Base-by-base conservation (phyloP, 64 coral and sea anemone genomes). In the Astreopora myriophthalma region DNA sequence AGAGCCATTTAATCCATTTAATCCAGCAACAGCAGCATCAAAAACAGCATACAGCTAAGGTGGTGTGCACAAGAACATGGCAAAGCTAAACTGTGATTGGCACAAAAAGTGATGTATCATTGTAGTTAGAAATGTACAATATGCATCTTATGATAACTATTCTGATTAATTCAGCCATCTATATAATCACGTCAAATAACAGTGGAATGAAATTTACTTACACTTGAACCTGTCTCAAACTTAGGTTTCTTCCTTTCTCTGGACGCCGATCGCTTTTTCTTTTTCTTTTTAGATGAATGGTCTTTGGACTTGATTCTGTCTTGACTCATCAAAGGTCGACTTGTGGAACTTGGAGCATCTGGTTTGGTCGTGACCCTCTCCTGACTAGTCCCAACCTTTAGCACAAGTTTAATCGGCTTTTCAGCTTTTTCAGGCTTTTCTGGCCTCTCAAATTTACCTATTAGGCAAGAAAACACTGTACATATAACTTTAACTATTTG, bases 281-380 rank as follows among this genome's bases (percentile, higher is more conserved):
- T 96, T 34, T 96, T 96, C 80, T 96, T 96, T 74, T 94, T 90
- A 22, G 93, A 94, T 25, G 91, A 93, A 40, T 96, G 95, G 9
- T 96, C 95, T 63, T 96, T 96, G 8, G 25, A 62, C 26, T 94
- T 96, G 0, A 66, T 87, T 62, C 79, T 75, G 24, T 73, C 76
- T 12, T 0, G 32, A 64, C 64, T 83, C 12, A 37, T 7, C 10
- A 55, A 38, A 24, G 52, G 6, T n/a, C 79, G 61, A 10, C 79
- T 83, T 1, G 79, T 37, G 1, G 57, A 60, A 37, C 51, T 83
- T 64, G 51, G 79, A 37, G 34, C 0, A 11, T 83, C 79, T 26
- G 52, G 33, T 35, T 57, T 83, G 12, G 79, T 33, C 22, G 55
- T 13, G 19, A 83, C 79, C 16, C 87, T 90, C 3, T 96, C 95